Evolutionary conservation across 2,113 vertebrate genomes (phyloP), one percentile per base, ranked within the genome.

Genomic region (Platycercus adscitus): DNA sequence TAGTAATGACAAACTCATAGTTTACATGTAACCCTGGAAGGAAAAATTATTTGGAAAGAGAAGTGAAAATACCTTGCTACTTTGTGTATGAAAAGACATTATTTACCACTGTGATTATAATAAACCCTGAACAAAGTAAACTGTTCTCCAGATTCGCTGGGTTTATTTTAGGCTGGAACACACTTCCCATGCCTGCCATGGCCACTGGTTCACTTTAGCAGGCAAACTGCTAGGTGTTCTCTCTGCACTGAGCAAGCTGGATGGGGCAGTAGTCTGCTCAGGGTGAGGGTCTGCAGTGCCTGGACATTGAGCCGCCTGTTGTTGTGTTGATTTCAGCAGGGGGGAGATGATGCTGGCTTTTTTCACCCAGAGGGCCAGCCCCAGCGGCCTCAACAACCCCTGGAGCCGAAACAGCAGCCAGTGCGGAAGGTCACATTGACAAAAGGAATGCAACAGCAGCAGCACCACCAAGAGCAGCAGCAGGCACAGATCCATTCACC

Each of bases 391-490:
- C 98, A 98, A 17, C 96, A 96, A 28, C 95, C 96, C 85, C 91
- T 86, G 33, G 98, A 99, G 46, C 96, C 95, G 83, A 98, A 98
- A 96, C 98, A 97, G 93, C 98, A 97, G 78, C 96, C 98, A 80
- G 96, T 98, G 70, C 98, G 99, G 97, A 99, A 99, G 98, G 99
- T 99, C 93, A 99, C 99, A 29, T 96, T 99, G 98, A 98, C 98
- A 93, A 98, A 98, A 85, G 98, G 98, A 82, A 91, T 96, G 69
- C 95, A 89, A 60, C 97, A 96, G 81, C 97, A 96, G 97, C 98
- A 94, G 82, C 96, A 95, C 77, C 96, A 95, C 80, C 97, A 97
- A 79, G 95, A 94, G 78, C 97, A 93, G 89, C 98, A 97, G 75
- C 98, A 97, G 58, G 96, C 97, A 68, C 97, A 97, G 86, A 63